Evolutionary conservation across 2,888 invertebrate species (phyloP).

Genomic region (Cremastobaeus sp.): DNA sequence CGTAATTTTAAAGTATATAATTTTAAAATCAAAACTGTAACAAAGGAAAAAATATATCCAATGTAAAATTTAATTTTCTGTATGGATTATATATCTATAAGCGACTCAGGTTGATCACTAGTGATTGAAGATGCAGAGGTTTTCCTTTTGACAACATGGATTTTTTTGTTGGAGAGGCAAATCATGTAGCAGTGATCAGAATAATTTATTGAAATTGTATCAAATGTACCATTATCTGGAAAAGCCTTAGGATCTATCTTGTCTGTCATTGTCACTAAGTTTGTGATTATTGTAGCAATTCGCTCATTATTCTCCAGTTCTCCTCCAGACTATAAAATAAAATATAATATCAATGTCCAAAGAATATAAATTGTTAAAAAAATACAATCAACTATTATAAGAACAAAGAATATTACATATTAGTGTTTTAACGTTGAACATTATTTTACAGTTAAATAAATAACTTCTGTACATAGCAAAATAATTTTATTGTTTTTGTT

Average conservation of each 20-base stretch:
- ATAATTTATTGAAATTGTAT: slow-evolving; percentile 90
- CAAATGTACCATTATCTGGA: slow-evolving; percentile 85
- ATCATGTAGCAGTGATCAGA: slow-evolving; percentile 91
- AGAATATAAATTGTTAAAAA: not conserved
- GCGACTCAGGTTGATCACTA: slow-evolving; percentile 61
- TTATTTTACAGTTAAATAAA: too few species aligned
- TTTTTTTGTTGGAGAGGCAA: slow-evolving; percentile 92
- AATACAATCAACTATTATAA: not conserved
- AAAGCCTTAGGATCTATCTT: slow-evolving; percentile 86
- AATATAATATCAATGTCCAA: not conserved
- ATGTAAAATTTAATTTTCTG: slow-evolving; percentile 44
- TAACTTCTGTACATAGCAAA: too few species aligned
- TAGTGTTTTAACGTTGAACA: too few species aligned
- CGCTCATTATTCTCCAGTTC: slow-evolving; percentile 94
- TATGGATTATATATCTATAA: slow-evolving; percentile 65
- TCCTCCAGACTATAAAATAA: slow-evolving; percentile 84
- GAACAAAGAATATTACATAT: too few species aligned
- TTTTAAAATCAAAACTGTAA: slow-evolving; percentile 47
- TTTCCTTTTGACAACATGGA: slow-evolving; percentile 87
- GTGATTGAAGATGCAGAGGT: slow-evolving; percentile 45
- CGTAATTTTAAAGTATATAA: slow-evolving; percentile 48
- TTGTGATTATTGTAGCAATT: slow-evolving; percentile 88
- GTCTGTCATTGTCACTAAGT: slow-evolving; percentile 85
- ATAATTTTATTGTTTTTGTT: too few species aligned
- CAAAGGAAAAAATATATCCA: slow-evolving; percentile 49